Percentiles rank a stretch among this genome's conserved stretches.
Conservation (phyloP, 2,888 invertebrate genomes). For the Allacma fusca region DNA sequence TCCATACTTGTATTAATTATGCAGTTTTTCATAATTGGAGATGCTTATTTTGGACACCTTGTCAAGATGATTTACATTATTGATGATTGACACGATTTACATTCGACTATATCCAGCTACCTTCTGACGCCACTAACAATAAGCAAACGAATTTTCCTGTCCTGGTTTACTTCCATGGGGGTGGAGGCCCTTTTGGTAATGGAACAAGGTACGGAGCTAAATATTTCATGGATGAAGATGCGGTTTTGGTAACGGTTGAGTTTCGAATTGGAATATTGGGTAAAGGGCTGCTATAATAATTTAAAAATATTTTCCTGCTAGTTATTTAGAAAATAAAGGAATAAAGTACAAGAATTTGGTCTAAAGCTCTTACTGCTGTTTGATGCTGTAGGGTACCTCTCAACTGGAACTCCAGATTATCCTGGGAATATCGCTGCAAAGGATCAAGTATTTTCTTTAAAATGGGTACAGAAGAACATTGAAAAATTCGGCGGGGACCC, state of each 20-base stretch:
- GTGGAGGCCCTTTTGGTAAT: conserved; percentile 24
- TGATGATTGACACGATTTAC: no score
- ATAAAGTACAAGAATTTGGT: no score
- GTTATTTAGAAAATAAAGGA: no score
- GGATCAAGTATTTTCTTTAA: conserved; percentile 33
- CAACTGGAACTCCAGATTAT: conserved; percentile 11
- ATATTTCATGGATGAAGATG: conserved; percentile 41
- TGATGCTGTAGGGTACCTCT: conserved; percentile 27
- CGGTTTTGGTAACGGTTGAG: conserved; percentile 38
- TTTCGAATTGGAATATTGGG: conserved; percentile 36
- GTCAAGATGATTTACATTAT: no score
- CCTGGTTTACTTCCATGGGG: conserved; percentile 42
- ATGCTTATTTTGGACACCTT: no score
- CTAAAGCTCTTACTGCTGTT: no score
- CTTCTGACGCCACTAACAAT: background rate
- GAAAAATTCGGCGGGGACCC: conserved; percentile 35
- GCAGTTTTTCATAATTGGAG: no score
- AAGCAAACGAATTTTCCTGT: conserved; percentile 16
- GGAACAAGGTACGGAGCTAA: conserved; percentile 37
- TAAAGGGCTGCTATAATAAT: no score
- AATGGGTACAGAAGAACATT: conserved; percentile 41
- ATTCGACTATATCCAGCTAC: no score
- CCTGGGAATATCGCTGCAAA: conserved; percentile 22
- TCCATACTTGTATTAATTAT: no score
- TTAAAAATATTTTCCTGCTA: no score